Base-by-base conservation (phyloP, 2,113 vertebrate species). In the Nymphicus hollandicus region DNA sequence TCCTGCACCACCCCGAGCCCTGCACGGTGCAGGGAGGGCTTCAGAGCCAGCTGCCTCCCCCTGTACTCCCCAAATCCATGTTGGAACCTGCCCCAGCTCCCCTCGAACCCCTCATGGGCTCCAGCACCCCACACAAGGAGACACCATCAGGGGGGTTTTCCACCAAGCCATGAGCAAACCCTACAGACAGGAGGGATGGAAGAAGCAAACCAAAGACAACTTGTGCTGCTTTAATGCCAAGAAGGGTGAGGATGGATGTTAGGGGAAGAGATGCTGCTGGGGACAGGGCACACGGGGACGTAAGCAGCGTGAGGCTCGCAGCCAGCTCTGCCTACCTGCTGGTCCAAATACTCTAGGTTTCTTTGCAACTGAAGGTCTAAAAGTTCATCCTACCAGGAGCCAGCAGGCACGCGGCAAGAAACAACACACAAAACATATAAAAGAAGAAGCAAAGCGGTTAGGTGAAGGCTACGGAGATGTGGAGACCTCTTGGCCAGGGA, bases 311-410 rank as follows among this genome's bases (percentile, higher is more conserved):
- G 95, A 85, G 89, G 89, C 74, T 97, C 43, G 95, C 94, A 63
- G 65, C 97, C 96, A 98, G 98, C 98, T 98, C 97, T 96, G 98
- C 98, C 98, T 99, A 99, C 99, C 99, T 99, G 99, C 97, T 99
- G 99, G 97, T 99, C 99, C 97, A 99, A 98, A 98, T 99, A 99
- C 89, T 99, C 99, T 98, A 99, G 98, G 98, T 99, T 99, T 98
- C 99, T 99, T 98, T 99, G 99, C 96, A 99, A 99, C 97, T 99
- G 99, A 97, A 99, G 98, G 97, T 99, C 99, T 99, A 99, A 99
- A 95, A 99, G 99, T 98, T 99, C 99, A 98, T 99, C 99, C 99
- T 99, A 98, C 96, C 97, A 95, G 97, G 97, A 97, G 97, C 98
- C 98, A 98, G 97, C 96, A 97, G 97, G 96, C 98, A 96, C 70